These are phyloP conservation scores for Bambusicola thoracicus DNA, from an alignment of 2,113 vertebrate genomes.

Conservation along the genomic window DNA sequence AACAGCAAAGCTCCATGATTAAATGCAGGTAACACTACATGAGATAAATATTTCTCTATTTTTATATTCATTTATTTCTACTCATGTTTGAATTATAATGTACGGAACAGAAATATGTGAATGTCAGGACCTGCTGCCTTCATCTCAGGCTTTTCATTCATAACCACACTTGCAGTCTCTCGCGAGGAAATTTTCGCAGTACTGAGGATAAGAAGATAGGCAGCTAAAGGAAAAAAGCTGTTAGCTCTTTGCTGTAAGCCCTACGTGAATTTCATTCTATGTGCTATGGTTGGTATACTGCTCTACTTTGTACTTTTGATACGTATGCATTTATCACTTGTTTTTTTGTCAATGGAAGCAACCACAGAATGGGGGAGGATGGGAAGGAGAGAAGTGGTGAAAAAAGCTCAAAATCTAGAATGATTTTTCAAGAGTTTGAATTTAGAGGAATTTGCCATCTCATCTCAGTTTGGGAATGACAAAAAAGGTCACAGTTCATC, in stretches of 20 bases:
- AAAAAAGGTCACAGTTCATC: neutral
- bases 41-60: neutral
- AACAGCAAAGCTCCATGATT: neutral
- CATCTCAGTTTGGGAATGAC: neutral
- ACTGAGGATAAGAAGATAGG: neutral
- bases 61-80: conserved; percentile 12
- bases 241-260: neutral
- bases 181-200: neutral
- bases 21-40: neutral
- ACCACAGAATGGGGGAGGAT: neutral
- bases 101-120: neutral
- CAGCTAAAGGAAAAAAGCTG: neutral
- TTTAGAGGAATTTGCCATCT: neutral
- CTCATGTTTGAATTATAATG: neutral
- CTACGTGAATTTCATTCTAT: neutral
- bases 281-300: neutral
- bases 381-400: neutral
- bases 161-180: neutral
- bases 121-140: neutral
- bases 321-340: neutral
- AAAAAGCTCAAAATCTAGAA: neutral
- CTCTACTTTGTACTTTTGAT: neutral
- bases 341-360: neutral
- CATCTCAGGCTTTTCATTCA: neutral
- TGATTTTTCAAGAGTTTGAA: neutral